Evolutionary conservation across 2,888 invertebrate genomes (phyloP), one percentile per base, ranked within the genome.

Genomic region (Acheta domesticus): DNA sequence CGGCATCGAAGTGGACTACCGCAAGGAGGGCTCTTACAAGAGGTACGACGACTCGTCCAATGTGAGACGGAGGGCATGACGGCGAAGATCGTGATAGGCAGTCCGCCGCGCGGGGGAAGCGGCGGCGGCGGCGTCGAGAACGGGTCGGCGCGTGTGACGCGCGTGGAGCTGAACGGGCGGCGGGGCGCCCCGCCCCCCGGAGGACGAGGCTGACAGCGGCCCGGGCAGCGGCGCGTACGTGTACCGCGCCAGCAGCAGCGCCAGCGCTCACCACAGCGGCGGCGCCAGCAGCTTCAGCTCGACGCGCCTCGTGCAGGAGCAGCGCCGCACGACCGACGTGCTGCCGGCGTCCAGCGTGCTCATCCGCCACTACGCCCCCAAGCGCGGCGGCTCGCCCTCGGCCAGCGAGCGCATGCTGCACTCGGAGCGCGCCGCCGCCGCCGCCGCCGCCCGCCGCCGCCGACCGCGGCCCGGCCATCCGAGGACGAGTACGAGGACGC

Each of bases 1-100:
- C 0, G 94, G 94, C 0, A 94, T 94, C 82, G 94, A 94, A 84
- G 94, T 94, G 83, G 94, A 94, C 86, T 93, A 93, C 84, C 90
- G 93, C 78, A 90, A 93, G 82, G 93, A 93, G 84, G 36, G 36
- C 5, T 36, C 36, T 4, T 36, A 36, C 36, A 36, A 74, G 48
- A 78, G 76, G 21, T 77, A 79, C 75, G 48, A 80, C 20, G 50
- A 80, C n/a, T 12, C 19, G 14, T 19, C 76, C n/a, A 76, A 36
- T 16, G 36, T 36, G 36, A 36, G 36, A 8, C 36, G 36, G 76
- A 76, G 14, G 48, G 76, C 14, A 36, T 48, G 19, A 76, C 76
- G 12, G 76, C 76, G n/a, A 76, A 76, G 48, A 76, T 76, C 48
- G 48, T 76, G 12, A 76, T 76, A 49, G 48, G 76, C 5, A 36